A percentile compares a stretch with the other conserved stretches of the same genome.
Evolutionary conservation across 1,140 invertebrate species (phyloP).

Genomic region (Macrobrachium rosenbergii): DNA sequence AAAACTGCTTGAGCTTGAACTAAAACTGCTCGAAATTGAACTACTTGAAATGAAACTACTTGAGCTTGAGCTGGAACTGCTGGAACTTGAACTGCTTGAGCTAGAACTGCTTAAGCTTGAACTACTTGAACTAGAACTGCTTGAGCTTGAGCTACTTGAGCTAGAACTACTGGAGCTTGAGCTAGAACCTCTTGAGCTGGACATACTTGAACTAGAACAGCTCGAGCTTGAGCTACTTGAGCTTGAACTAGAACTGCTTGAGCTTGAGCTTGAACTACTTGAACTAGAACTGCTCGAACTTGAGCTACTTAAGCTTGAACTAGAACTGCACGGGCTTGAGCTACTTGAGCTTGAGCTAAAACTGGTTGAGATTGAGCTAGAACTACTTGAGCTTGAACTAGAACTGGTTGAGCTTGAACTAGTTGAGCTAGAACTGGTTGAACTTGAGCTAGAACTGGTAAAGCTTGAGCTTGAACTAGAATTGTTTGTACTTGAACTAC

Average conservation of each 20-base stretch:
- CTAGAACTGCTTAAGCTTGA: constrained; percentile 10
- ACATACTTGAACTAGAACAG: not conserved
- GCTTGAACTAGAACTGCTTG: not conserved
- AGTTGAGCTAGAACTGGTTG: not conserved
- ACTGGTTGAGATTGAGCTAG: not conserved
- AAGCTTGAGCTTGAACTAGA: not conserved
- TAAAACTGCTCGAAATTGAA: not conserved
- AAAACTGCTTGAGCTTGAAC: constrained; percentile 7
- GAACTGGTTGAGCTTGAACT: too few species aligned
- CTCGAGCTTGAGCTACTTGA: too few species aligned
- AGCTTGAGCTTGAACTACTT: constrained; percentile 2
- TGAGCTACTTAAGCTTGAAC: not conserved
- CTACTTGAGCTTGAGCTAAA: not conserved
- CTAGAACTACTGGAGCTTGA: not conserved
- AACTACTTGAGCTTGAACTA: constrained; percentile 8
- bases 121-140: constrained; percentile 4
- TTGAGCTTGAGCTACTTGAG: not conserved
- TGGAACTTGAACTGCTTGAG: not conserved
- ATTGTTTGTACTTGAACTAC: constrained; percentile 11
- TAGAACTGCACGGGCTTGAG: constrained; percentile 5
- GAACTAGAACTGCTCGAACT: not conserved
- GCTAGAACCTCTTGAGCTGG: too few species aligned
- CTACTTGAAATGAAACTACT: too few species aligned
- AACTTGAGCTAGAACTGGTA: not conserved
- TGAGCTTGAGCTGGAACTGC: not conserved